Percentiles rank a stretch among this genome's conserved stretches.
Conservation (phyloP, 2,888 invertebrate species). For the Blera fallax region DNA sequence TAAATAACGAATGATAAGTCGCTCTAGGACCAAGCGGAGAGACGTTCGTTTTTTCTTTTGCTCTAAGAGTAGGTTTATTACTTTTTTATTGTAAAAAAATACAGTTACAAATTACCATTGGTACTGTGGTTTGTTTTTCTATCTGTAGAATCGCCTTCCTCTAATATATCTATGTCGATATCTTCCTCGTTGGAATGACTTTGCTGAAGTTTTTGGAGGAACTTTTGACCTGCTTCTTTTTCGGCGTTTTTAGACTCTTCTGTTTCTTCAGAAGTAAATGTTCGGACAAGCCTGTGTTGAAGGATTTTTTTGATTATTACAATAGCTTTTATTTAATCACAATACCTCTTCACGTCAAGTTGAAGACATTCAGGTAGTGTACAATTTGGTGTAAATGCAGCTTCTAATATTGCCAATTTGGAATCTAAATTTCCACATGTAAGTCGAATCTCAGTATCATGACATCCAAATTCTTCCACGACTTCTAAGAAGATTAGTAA, state of each 20-base stretch:
- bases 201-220: constrained; percentile 75
- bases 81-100: no score
- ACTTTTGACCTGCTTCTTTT: constrained; percentile 74
- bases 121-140: neutral
- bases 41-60: constrained; percentile 67
- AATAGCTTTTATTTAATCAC: neutral
- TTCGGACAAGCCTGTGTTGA: constrained; percentile 42
- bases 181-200: constrained; percentile 64
- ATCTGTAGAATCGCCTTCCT: constrained; percentile 11
- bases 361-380: constrained; percentile 73
- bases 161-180: constrained; percentile 42
- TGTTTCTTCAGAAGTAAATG: constrained; percentile 48
- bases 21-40: constrained; percentile 74
- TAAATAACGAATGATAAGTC: constrained; percentile 74
- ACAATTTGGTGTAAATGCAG: constrained; percentile 83
- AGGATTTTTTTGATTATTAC: neutral
- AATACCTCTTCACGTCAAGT: constrained; percentile 73
- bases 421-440: constrained; percentile 86
- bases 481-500: constrained; percentile 83
- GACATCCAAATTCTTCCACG: constrained; percentile 85
- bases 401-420: constrained; percentile 85
- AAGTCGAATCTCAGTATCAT: constrained; percentile 84
- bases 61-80: constrained; percentile 10
- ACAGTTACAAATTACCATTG: neutral
- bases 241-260: constrained; percentile 68